Evolutionary conservation across 2,113 vertebrate genomes (phyloP).

Genomic region (Passer montanus): DNA sequence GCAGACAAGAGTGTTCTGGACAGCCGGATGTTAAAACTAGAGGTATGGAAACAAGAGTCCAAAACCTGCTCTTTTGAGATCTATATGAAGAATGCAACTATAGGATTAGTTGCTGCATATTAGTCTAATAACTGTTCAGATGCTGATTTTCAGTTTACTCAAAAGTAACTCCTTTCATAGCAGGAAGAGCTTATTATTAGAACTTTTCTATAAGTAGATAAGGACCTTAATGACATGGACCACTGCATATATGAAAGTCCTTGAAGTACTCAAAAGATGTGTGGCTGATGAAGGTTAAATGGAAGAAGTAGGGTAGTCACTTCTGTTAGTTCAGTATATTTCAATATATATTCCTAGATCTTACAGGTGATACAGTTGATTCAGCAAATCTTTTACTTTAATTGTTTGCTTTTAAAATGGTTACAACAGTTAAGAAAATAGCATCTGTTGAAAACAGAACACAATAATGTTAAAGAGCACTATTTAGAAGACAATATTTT

Average conservation of each 20-base stretch:
- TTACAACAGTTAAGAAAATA: not conserved
- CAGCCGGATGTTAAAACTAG: slow-evolving; percentile 90
- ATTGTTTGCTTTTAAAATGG: not conserved
- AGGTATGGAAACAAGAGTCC: slow-evolving; percentile 75
- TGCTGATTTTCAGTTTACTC: not conserved
- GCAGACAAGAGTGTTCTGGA: slow-evolving; percentile 90
- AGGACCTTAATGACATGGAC: not conserved
- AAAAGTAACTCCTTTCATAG: not conserved
- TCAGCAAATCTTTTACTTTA: not conserved
- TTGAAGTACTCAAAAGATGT: not conserved
- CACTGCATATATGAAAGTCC: not conserved
- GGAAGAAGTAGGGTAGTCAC: not conserved
- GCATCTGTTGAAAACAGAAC: not conserved
- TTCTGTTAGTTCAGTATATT: not conserved
- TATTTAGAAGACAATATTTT: not conserved
- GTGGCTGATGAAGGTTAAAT: not conserved
- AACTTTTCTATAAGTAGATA: not conserved
- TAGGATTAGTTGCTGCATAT: not conserved
- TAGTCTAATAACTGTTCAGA: not conserved
- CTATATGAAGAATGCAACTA: not conserved
- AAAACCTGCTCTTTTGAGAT: not conserved
- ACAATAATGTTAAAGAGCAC: not conserved
- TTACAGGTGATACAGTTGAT: not conserved
- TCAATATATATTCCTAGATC: not conserved
- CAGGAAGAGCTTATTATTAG: not conserved